Conservation (phyloP, 2,797 vertebrate genomes). For the Enteromius unitaeniatus region DNA sequence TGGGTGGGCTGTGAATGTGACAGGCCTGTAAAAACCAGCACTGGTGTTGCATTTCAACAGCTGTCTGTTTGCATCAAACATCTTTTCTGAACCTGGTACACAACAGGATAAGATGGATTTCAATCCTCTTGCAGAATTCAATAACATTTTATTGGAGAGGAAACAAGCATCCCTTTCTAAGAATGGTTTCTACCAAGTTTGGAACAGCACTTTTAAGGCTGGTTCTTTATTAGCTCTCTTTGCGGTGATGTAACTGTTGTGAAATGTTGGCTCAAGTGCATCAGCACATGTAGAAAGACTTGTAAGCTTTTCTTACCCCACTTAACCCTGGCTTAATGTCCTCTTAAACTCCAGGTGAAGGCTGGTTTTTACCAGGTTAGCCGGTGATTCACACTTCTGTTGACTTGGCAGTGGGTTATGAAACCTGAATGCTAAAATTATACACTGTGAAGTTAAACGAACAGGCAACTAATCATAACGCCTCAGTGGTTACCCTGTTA, state of each 20-base stretch:
- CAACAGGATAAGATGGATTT: slow-evolving; percentile 16
- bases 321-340: slow-evolving; percentile 4
- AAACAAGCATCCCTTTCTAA: slow-evolving; percentile 1
- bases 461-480: not conserved
- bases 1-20: slow-evolving; percentile 54
- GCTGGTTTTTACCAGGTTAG: not conserved
- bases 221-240: slow-evolving; percentile 30
- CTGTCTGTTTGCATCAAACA: slow-evolving; percentile 57
- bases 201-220: slow-evolving; percentile 7
- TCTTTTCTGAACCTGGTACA: slow-evolving; percentile 29
- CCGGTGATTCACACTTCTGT: not conserved
- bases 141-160: slow-evolving; percentile 38
- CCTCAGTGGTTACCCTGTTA: not conserved
- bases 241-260: slow-evolving; percentile 27
- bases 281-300: slow-evolving; percentile 7
- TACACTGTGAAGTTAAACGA: not conserved
- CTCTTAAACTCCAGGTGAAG: not conserved
- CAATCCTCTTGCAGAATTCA: slow-evolving; percentile 27
- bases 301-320: slow-evolving; percentile 20
- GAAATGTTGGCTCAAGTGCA: slow-evolving; percentile 29
- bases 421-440: not conserved
- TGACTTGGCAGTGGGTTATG: not conserved
- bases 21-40: slow-evolving; percentile 57
- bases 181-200: slow-evolving; percentile 5
- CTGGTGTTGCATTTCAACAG: slow-evolving; percentile 56